Evolutionary conservation across 2,888 invertebrate species (phyloP).

Genomic region (Zhengitettix transpicula): DNA sequence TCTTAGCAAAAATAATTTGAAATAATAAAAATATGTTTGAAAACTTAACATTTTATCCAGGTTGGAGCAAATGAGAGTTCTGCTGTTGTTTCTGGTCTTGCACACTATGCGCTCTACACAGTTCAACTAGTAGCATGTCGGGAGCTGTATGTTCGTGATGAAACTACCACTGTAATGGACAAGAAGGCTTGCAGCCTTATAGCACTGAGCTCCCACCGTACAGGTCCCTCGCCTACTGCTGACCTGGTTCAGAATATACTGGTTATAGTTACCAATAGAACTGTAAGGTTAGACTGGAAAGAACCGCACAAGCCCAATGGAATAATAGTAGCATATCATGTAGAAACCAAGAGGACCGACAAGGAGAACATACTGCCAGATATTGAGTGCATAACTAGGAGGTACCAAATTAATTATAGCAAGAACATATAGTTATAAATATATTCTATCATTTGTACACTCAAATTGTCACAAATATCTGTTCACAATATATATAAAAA

Average conservation of each 20-base stretch:
- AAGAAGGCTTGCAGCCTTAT: constrained; percentile 16
- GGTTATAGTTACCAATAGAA: not conserved
- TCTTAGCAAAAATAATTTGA: not conserved
- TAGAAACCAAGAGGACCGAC: constrained; percentile 29
- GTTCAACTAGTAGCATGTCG: not conserved
- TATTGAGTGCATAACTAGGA: constrained; percentile 32
- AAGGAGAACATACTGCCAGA: constrained; percentile 23
- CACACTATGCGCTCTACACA: not conserved
- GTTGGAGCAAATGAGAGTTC: not conserved
- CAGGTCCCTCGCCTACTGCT: not conserved
- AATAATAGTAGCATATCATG: constrained; percentile 40
- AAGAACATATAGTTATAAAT: too few species aligned
- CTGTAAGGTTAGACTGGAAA: constrained; percentile 30
- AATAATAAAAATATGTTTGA: not conserved
- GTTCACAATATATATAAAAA: too few species aligned
- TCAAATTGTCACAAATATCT: too few species aligned
- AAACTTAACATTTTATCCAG: not conserved
- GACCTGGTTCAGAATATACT: not conserved
- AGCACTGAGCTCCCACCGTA: constrained; percentile 2
- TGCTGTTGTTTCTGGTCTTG: not conserved
- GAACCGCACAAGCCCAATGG: constrained; percentile 48
- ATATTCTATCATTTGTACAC: too few species aligned
- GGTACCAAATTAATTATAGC: constrained; percentile 18
- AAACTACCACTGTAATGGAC: constrained; percentile 10
- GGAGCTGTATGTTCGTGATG: not conserved